These are phyloP conservation scores for Cyrtorhinus lividipennis DNA, from an alignment of 1,140 invertebrate species.

Conservation along the genomic window DNA sequence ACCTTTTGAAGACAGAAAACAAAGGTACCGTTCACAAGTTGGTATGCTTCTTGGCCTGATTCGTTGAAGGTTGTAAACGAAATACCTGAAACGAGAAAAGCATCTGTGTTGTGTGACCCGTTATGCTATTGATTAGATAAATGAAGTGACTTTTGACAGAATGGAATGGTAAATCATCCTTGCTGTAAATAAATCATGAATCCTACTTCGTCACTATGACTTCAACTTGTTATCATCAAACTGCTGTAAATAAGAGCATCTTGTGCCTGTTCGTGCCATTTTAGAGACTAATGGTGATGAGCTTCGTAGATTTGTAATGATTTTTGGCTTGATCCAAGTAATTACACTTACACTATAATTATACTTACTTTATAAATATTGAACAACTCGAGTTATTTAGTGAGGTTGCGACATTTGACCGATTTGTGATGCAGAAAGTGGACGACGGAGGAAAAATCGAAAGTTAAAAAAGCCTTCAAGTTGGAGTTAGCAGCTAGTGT, in stretches of 20 bases:
- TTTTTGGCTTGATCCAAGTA: not conserved
- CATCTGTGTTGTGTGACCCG: not conserved
- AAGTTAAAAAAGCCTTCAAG: slow-evolving; percentile 49
- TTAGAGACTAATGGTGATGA: not conserved
- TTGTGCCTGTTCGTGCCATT: slow-evolving; percentile 1
- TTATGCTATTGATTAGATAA: not conserved
- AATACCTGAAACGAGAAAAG: not conserved
- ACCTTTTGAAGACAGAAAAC: slow-evolving; percentile 44
- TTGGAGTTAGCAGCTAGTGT: slow-evolving; percentile 41
- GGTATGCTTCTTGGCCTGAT: slow-evolving; percentile 12
- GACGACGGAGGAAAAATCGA: slow-evolving; percentile 46
- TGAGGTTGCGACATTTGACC: too few relatives aligned
- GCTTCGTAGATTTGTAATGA: not conserved
- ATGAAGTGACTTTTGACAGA: not conserved
- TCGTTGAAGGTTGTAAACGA: too few relatives aligned
- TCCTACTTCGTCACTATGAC: not conserved
- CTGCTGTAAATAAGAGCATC: slow-evolving; percentile 5
- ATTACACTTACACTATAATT: too few relatives aligned
- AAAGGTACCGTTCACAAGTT: slow-evolving; percentile 15
- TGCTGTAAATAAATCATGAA: not conserved
- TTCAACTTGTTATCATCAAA: not conserved
- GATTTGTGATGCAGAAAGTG: slow-evolving; percentile 30
- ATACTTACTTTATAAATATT: too few relatives aligned
- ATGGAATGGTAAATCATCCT: not conserved
- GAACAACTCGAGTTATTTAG: too few relatives aligned